Percentiles rank a stretch among this genome's conserved stretches.
Evolutionary conservation across 1,140 invertebrate genomes (phyloP).

Genomic region (Lepidotrigona ventralis): DNA sequence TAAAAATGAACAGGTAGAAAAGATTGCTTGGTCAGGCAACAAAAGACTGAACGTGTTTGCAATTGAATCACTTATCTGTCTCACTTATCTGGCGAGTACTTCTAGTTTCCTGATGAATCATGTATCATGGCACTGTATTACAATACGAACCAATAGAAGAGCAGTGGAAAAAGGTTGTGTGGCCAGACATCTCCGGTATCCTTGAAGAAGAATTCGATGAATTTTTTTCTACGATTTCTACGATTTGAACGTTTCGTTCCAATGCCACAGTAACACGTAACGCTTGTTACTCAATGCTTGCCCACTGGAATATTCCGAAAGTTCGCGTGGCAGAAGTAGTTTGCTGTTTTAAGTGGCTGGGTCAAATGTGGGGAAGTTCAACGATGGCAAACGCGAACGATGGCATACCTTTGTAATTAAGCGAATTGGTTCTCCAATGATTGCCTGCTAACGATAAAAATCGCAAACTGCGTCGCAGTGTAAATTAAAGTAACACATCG

Average conservation of each 20-base stretch:
- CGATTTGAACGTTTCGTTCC: not conserved
- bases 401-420: constrained; percentile 30
- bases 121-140: too few relatives aligned
- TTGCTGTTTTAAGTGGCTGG: constrained; percentile 12
- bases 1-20: too few relatives aligned
- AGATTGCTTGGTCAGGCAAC: too few relatives aligned
- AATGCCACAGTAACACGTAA: not conserved
- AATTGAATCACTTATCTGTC: too few relatives aligned
- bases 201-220: too few relatives aligned
- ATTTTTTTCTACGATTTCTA: not conserved
- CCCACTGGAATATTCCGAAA: constrained; percentile 11
- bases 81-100: too few relatives aligned
- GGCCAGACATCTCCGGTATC: too few relatives aligned
- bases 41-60: too few relatives aligned
- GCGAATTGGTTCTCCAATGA: constrained; percentile 7
- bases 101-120: too few relatives aligned
- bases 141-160: too few relatives aligned
- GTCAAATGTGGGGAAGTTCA: constrained; percentile 18
- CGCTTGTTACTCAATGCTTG: not conserved
- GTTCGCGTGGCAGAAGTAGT: constrained; percentile 18
- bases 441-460: constrained; percentile 3
- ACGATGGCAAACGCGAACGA: constrained; percentile 3
- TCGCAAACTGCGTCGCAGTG: not conserved
- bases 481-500: too few relatives aligned
- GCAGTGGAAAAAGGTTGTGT: too few relatives aligned